These are phyloP conservation scores for Spongia lamella DNA, from an alignment of 37 sponge, comb jelly and placozoan genomes.

Conservation along the genomic window DNA sequence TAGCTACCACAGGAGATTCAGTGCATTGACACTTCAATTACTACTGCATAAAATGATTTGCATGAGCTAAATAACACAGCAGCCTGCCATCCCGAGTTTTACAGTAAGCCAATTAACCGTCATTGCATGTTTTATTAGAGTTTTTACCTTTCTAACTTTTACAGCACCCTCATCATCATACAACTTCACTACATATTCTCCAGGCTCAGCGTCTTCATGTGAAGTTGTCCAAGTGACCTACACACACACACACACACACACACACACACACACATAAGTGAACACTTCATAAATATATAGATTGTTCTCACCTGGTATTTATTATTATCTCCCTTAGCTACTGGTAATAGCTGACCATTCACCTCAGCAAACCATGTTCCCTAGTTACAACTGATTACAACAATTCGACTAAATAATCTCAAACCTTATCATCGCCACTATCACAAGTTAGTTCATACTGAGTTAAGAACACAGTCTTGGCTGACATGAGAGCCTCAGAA, in stretches of 20 bases:
- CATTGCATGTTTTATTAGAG: no score
- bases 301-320: slow-evolving; percentile 62
- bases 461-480: slow-evolving; percentile 54
- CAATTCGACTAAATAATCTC: not conserved
- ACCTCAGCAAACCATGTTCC: slow-evolving; percentile 26
- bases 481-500: slow-evolving; percentile 43
- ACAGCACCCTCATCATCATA: slow-evolving; percentile 64
- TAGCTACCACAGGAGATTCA: no score
- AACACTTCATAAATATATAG: not conserved
- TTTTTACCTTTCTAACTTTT: slow-evolving; percentile 72
- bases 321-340: slow-evolving; percentile 37
- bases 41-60: no score
- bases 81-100: no score
- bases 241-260: no score
- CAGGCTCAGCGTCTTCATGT: slow-evolving; percentile 44
- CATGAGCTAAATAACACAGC: no score
- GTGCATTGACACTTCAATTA: no score
- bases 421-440: slow-evolving; percentile 17
- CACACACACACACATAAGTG: no score
- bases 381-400: not conserved
- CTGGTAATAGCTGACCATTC: slow-evolving; percentile 35
- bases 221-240: slow-evolving; percentile 61
- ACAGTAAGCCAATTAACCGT: no score
- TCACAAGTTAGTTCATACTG: slow-evolving; percentile 50
- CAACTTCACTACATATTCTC: slow-evolving; percentile 58